Base-by-base conservation (phyloP, 2,888 invertebrate genomes). In the Spialia ferax region DNA sequence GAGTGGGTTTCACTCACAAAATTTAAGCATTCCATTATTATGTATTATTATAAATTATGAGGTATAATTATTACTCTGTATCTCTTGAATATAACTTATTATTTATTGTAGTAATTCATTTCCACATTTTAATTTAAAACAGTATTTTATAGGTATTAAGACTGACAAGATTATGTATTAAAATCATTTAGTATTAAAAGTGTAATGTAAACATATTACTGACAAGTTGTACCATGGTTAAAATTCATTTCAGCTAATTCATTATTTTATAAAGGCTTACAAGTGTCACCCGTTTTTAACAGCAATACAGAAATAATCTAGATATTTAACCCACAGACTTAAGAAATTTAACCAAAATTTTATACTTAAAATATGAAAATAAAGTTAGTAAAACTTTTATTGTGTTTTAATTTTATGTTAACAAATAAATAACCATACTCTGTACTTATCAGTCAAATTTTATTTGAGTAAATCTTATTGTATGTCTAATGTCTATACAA, bases 121-220 rank as follows among this genome's bases (percentile, higher is more conserved):
- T 71, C 63, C 63, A 64, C 48, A 70, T 82, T 84, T 79, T 75
- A 84, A 82, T 87, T 81, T 85, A 85, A 65, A 85, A 82, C 90
- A 91, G 90, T 92, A 91, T 91, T 90, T 86, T 80, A 86, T 91
- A 91, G 89, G 86, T 86, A 73, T 86, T 92, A 92, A 92, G 93
- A 92, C 93, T 93, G 92, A 92, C 88, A 87, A 85, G 78, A 83
- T 84, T 83, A 86, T 89, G 85, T 89, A 89, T 87, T 86, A 79
- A 84, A 85, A 83, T 85, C 81, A 84, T 82, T 87, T 86, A 90
- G 89, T 91, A 91, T 91, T 91, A 87, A 85, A 79, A 70, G 52
- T 81, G 20, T 1, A 26, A 79, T 84, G 78, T 84, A 81, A 84
- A 83, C 70, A 77, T 80, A 81, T 79, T 83, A 81, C 82, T 75